Evolutionary conservation across 2,888 invertebrate genomes (phyloP).

Genomic region (Dexiosoma caninum): DNA sequence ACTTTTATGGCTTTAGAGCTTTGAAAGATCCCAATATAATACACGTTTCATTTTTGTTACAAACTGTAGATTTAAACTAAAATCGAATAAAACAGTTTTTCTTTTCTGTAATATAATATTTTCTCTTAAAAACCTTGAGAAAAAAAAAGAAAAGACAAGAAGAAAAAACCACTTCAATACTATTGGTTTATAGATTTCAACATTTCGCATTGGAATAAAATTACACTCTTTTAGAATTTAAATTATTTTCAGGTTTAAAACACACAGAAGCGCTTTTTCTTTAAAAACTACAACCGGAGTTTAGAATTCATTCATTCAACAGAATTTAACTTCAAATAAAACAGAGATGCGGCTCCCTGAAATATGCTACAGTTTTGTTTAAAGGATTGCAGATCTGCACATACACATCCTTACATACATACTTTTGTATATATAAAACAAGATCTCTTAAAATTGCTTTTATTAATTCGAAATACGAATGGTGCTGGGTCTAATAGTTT

Average conservation of each 20-base stretch:
- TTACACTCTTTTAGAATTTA: constrained; percentile 1
- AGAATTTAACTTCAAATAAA: not conserved
- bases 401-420: not conserved
- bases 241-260: constrained; percentile 36
- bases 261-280: constrained; percentile 4
- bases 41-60: not conserved
- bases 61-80: not conserved
- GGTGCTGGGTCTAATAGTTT: too few species aligned
- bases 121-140: too few species aligned
- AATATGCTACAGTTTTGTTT: constrained; percentile 1
- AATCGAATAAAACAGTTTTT: too few species aligned
- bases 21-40: not conserved
- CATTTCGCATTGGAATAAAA: constrained; percentile 20
- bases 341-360: not conserved
- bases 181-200: constrained; percentile 23
- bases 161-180: not conserved
- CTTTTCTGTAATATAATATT: too few species aligned
- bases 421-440: too few species aligned
- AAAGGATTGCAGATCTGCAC: not conserved
- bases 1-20: constrained; percentile 19
- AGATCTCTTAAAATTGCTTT: too few species aligned
- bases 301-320: constrained; percentile 11
- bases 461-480: too few species aligned
- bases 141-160: not conserved
- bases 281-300: not conserved